phyloP scores from a whole-genome alignment of 2,797 vertebrate species.

The Tapera naevia region DNA sequence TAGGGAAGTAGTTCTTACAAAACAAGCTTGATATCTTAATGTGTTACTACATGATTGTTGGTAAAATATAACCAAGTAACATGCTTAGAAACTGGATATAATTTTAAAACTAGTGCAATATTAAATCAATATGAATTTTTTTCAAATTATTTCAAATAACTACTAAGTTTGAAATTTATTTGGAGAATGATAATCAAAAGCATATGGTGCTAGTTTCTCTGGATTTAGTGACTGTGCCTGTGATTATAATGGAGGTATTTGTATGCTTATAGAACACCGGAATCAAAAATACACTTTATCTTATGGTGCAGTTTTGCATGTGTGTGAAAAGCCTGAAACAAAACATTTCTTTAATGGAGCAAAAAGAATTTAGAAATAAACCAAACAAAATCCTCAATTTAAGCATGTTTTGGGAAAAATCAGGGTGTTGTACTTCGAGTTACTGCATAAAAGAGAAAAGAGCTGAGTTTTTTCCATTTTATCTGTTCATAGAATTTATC shows the following conservation, averaged over 20 bases:
- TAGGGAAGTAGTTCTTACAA: background rate
- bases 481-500: background rate
- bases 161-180: background rate
- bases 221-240: background rate
- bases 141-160: no score
- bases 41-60: background rate
- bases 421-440: background rate
- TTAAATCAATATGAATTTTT: no score
- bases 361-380: background rate
- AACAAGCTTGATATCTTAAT: background rate
- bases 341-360: background rate
- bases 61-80: background rate
- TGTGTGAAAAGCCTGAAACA: background rate
- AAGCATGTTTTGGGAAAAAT: background rate
- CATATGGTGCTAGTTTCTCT: background rate
- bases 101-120: no score
- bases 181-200: background rate
- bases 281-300: background rate
- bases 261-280: background rate
- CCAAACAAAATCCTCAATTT: background rate
- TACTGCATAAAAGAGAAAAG: background rate
- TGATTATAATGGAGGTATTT: background rate
- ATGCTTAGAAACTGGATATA: background rate
- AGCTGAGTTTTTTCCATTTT: fast-evolving
- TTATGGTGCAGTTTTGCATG: background rate